Evolutionary conservation across 1,140 invertebrate species (phyloP).

Genomic region (Thaumatotibia leucotreta): DNA sequence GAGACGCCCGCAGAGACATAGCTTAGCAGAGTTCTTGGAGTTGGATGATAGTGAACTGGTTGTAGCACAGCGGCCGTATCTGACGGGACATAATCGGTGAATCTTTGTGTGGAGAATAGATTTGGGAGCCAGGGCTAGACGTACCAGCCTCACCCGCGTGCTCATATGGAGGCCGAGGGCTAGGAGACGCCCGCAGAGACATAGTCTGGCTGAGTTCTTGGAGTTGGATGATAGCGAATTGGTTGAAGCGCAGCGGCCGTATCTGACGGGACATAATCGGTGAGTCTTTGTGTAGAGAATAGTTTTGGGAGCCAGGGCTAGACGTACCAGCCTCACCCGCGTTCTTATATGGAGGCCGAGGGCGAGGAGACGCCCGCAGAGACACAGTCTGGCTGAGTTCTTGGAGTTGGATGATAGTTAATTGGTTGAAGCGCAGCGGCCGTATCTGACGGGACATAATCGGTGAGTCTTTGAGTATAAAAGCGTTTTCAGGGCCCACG

Average conservation of each 20-base stretch:
- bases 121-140: slow-evolving; percentile 90
- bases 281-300: no score
- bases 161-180: slow-evolving; percentile 88
- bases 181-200: slow-evolving; percentile 80
- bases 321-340: slow-evolving; percentile 91
- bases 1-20: slow-evolving; percentile 81
- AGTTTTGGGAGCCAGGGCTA: slow-evolving; percentile 91
- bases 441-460: slow-evolving; percentile 93
- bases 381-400: slow-evolving; percentile 89
- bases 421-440: slow-evolving; percentile 84
- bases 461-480: slow-evolving; percentile 79
- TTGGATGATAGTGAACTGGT: slow-evolving; percentile 87
- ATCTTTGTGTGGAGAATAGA: no score
- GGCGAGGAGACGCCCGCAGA: slow-evolving; percentile 78
- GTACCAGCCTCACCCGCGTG: slow-evolving; percentile 92
- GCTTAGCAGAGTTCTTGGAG: slow-evolving; percentile 91
- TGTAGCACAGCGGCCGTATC: slow-evolving; percentile 88
- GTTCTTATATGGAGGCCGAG: slow-evolving; percentile 91
- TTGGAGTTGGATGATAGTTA: slow-evolving; percentile 89
- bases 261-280: slow-evolving; percentile 93
- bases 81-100: slow-evolving; percentile 94
- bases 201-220: slow-evolving; percentile 89
- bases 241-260: slow-evolving; percentile 86
- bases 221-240: slow-evolving; percentile 88
- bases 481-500: no score